Base-by-base conservation (phyloP, 2,888 invertebrate species). In the Dorcus parallelipipedus region DNA sequence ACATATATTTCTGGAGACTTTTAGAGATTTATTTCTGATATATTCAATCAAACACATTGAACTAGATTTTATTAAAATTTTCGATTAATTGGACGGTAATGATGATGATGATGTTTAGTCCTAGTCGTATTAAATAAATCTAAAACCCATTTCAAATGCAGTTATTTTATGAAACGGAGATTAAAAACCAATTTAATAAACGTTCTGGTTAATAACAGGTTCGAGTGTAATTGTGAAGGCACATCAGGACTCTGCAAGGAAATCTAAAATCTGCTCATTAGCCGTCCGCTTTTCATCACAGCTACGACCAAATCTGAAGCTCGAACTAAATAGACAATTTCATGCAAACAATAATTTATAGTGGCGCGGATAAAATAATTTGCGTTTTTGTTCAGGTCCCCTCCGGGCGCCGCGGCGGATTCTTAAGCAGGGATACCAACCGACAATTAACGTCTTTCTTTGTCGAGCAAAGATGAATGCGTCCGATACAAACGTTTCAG, bases 391-490 rank as follows among this genome's bases (percentile, higher is more conserved):
- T 45, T 45, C 45, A 2, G 45, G 45, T 45, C 14, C 41, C n/a
- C 45, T 23, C 45, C 45, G 20, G 45, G 14, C 9, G 26, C 26
- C 26, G 26, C 7, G 26, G 45, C 20, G 45, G 20, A 45, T 45
- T 45, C 45, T 45, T 45, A 45, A 23, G 45, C 45, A 23, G 45
- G 45, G 9, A 45, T 23, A 23, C 45, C 45, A 23, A 45, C 45
- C 45, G 45, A 70, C 75, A 74, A 76, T 77, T 76, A 78, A 73
- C 73, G 76, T 76, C 74, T 75, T 69, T 75, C 75, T 77, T 77
- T 78, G 77, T 78, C 75, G 62, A 68, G 64, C 72, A 76, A 76
- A 77, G 78, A 78, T 78, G 76, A 77, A 78, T 78, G 74, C 73
- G 73, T 72, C 75, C 76, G 73, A 76, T 76, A 76, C 69, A 71